Evolutionary conservation across 2,797 vertebrate species (phyloP).

Genomic region (Paratrypauchen microcephalus): DNA sequence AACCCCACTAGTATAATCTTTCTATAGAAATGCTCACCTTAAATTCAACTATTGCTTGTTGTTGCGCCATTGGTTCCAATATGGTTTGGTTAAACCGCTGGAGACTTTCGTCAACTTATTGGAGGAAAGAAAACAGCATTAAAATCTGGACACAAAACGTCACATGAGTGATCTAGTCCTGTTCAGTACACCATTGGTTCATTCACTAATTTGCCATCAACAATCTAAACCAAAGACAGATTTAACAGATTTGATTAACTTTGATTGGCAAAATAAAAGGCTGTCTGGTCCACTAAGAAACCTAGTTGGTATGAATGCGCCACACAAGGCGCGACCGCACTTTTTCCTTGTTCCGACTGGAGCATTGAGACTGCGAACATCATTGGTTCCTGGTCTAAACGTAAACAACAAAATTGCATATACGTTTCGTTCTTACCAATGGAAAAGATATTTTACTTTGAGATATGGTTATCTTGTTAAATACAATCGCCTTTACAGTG

Average conservation of each 20-base stretch:
- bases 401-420: no score
- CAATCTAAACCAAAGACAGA: background rate
- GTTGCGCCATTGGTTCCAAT: constrained; percentile 64
- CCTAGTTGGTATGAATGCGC: constrained; percentile 50
- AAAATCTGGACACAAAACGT: background rate
- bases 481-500: constrained; percentile 5
- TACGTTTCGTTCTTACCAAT: background rate
- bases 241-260: background rate
- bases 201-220: background rate
- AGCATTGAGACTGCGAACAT: constrained; percentile 47
- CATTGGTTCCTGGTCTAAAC: constrained; percentile 17
- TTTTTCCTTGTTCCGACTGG: constrained; percentile 65
- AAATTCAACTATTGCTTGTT: constrained; percentile 68
- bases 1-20: background rate
- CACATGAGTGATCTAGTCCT: background rate
- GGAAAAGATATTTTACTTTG: no score
- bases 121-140: constrained; percentile 4
- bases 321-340: constrained; percentile 61
- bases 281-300: constrained; percentile 15
- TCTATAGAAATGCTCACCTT: constrained; percentile 59
- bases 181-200: background rate
- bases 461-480: fast-evolving
- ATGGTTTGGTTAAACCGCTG: constrained; percentile 36
- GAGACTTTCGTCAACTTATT: constrained; percentile 46
- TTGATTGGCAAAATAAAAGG: background rate